Conservation (phyloP, 2,888 invertebrate genomes). For the Hypomecis atomaria region DNA sequence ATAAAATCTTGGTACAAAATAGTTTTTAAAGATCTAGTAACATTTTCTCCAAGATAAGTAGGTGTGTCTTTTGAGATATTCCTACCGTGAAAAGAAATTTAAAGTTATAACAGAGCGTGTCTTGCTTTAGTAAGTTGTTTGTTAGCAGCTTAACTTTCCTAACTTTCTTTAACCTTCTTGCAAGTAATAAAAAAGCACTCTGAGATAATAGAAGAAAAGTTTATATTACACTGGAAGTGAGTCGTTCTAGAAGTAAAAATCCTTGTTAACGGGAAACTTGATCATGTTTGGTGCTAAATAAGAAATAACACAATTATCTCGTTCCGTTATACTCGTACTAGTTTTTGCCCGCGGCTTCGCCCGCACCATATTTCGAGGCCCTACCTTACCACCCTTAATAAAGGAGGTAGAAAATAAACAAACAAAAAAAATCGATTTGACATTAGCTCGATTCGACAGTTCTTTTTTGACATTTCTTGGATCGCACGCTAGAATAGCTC, state of each 20-base stretch:
- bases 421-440: too few species aligned
- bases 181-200: slow-evolving; percentile 22
- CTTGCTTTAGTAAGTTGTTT: slow-evolving; percentile 10
- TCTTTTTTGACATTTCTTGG: too few species aligned
- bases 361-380: too few species aligned
- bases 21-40: too few species aligned
- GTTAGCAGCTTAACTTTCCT: slow-evolving; percentile 6
- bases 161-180: slow-evolving; percentile 3
- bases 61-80: background rate
- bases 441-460: too few species aligned
- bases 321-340: too few species aligned
- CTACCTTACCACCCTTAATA: too few species aligned
- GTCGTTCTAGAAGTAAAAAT: slow-evolving; percentile 4
- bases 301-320: background rate
- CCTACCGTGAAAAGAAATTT: background rate
- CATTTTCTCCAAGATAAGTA: too few species aligned
- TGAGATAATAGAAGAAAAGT: slow-evolving; percentile 14
- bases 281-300: background rate
- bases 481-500: too few species aligned
- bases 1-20: too few species aligned
- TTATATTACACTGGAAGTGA: slow-evolving; percentile 14
- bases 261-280: slow-evolving; percentile 6
- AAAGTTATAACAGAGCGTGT: slow-evolving; percentile 9
- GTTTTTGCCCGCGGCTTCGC: too few species aligned
- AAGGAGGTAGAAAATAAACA: too few species aligned